Evolutionary conservation across 2,113 vertebrate genomes (phyloP).

Genomic region (Pholis gunnellus): DNA sequence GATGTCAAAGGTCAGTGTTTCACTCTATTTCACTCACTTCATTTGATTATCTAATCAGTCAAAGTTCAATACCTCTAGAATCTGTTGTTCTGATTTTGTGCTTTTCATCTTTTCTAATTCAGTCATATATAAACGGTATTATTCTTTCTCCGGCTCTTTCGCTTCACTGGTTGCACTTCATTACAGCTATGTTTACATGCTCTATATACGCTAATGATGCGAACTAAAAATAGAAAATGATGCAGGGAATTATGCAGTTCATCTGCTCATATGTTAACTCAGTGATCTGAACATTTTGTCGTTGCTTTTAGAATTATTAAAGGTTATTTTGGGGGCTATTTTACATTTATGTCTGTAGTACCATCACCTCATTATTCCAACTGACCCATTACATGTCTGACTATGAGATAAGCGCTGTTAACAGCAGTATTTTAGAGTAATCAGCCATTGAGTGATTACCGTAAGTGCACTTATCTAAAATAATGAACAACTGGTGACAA

Average conservation of each 20-base stretch:
- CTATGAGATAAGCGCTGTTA: background rate
- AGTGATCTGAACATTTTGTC: constrained; percentile 3
- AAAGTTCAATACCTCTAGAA: background rate
- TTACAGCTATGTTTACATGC: constrained; percentile 56
- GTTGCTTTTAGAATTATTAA: constrained; percentile 2
- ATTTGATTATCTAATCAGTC: background rate
- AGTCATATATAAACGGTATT: background rate
- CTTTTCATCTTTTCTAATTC: constrained; percentile 8
- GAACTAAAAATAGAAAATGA: constrained; percentile 60
- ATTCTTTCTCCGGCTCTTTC: constrained; percentile 16
- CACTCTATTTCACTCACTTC: no score
- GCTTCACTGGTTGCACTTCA: constrained; percentile 31
- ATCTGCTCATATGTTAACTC: constrained; percentile 11
- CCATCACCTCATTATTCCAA: background rate
- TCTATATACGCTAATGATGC: constrained; percentile 55
- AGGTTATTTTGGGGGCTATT: background rate
- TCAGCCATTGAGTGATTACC: constrained; percentile 8
- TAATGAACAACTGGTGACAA: background rate
- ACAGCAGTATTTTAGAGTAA: constrained; percentile 10
- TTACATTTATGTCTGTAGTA: background rate
- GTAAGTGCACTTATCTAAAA: constrained; percentile 17
- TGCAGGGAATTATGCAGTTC: constrained; percentile 40
- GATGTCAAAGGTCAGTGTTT: constrained; percentile 92
- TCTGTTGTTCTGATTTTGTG: background rate
- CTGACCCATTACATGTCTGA: constrained; percentile 15